Percentiles rank a stretch among this genome's conserved stretches.
These are phyloP conservation scores for Hepsetus odoe DNA, from an alignment of 2,113 vertebrate species.

Conservation along the genomic window DNA sequence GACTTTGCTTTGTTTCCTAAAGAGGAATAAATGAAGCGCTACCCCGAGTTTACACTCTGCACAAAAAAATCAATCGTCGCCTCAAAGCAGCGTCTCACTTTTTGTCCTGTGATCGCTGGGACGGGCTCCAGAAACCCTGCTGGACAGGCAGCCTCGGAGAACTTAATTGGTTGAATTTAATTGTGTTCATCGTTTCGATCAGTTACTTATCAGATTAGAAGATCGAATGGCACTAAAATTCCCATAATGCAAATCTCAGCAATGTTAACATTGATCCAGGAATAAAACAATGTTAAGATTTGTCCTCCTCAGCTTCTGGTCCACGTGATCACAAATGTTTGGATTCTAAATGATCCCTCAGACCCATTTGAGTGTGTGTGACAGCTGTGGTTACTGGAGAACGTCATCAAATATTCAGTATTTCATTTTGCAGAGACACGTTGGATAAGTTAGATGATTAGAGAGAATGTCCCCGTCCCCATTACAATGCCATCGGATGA, in stretches of 20 bases:
- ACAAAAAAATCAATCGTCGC: background rate
- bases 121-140: no score
- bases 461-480: constrained; percentile 22
- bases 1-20: background rate
- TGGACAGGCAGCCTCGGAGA: no score
- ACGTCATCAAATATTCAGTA: constrained; percentile 41
- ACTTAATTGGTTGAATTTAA: no score
- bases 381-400: constrained; percentile 47
- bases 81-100: no score
- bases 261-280: background rate
- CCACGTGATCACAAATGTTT: constrained; percentile 17
- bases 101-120: no score
- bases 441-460: constrained; percentile 5
- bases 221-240: background rate
- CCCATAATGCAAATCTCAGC: background rate
- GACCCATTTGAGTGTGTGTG: constrained; percentile 24
- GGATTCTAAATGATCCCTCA: background rate
- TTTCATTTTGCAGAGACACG: constrained; percentile 24
- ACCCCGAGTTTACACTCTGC: background rate
- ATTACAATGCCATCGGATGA: background rate
- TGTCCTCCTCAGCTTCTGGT: background rate
- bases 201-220: background rate
- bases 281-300: background rate
- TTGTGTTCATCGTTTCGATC: background rate
- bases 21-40: background rate